Conservation (phyloP, 2,888 invertebrate genomes). For the Fragum sueziense region DNA sequence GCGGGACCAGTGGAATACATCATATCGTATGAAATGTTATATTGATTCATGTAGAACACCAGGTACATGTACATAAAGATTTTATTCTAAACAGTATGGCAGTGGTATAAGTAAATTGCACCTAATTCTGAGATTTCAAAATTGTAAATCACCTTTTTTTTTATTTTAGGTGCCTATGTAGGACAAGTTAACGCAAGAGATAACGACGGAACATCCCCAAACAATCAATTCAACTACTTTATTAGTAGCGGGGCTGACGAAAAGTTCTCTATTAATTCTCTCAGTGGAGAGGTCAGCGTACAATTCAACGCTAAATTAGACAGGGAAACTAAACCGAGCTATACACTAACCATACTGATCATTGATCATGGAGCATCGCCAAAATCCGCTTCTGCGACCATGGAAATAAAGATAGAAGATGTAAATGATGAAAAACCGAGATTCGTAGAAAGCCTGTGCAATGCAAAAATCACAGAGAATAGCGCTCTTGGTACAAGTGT, state of each 20-base stretch:
- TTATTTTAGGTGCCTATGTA: not conserved
- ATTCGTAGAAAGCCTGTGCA: constrained; percentile 17
- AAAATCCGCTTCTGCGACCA: constrained; percentile 63
- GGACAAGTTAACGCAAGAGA: constrained; percentile 32
- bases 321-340: constrained; percentile 38
- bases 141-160: not conserved
- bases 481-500: not conserved
- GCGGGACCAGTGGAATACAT: too few species aligned
- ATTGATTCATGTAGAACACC: too few species aligned
- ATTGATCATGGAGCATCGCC: constrained; percentile 67
- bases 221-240: constrained; percentile 42
- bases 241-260: constrained; percentile 46
- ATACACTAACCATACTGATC: constrained; percentile 66
- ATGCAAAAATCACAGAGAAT: constrained; percentile 22
- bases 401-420: constrained; percentile 67
- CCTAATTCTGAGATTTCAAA: not conserved
- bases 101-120: not conserved
- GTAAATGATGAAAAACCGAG: constrained; percentile 74
- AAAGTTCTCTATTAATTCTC: constrained; percentile 43
- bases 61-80: not conserved
- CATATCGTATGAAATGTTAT: too few species aligned
- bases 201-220: constrained; percentile 42
- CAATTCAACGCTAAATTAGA: constrained; percentile 39
- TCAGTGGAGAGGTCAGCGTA: constrained; percentile 43
- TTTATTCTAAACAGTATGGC: not conserved